Conservation (phyloP, 2,888 invertebrate species). For the Nephrocerus scutellatus region DNA sequence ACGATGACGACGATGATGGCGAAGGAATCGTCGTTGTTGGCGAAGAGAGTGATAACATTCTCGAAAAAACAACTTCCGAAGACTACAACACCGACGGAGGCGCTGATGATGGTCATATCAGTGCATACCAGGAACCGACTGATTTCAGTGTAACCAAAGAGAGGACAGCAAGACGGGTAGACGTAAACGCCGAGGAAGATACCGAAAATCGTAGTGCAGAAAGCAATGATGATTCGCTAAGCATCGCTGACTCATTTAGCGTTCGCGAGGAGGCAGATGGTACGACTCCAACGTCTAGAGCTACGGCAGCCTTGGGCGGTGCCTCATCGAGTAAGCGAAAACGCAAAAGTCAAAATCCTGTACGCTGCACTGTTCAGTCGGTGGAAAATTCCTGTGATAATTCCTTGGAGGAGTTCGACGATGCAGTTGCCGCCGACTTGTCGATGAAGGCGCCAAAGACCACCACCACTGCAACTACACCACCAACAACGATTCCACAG, state of each 20-base stretch:
- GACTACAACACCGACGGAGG: slow-evolving; percentile 40
- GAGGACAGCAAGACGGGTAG: slow-evolving; percentile 29
- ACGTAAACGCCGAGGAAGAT: slow-evolving; percentile 20
- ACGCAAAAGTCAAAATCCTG: slow-evolving; percentile 83
- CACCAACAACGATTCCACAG: slow-evolving; percentile 7
- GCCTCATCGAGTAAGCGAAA: slow-evolving; percentile 63
- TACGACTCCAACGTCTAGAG: no score
- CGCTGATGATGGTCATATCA: slow-evolving; percentile 39
- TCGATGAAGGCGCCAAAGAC: slow-evolving; percentile 35
- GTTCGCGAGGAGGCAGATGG: slow-evolving; percentile 44
- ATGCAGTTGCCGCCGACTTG: slow-evolving; percentile 40
- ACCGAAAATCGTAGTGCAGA: slow-evolving; percentile 56
- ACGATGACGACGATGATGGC: slow-evolving; percentile 40
- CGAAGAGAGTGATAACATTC: slow-evolving; percentile 62
- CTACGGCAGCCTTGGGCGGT: slow-evolving; percentile 16
- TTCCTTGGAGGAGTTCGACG: slow-evolving; percentile 40
- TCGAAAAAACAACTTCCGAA: slow-evolving; percentile 45
- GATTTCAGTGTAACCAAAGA: slow-evolving; percentile 59
- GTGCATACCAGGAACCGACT: slow-evolving; percentile 48
- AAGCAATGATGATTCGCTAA: slow-evolving; percentile 58
- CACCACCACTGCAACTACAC: slow-evolving; percentile 10
- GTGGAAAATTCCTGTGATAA: slow-evolving; percentile 43
- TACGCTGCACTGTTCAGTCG: slow-evolving; percentile 59
- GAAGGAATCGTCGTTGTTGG: slow-evolving; percentile 74
- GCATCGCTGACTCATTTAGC: slow-evolving; percentile 52